Evolutionary conservation across 2,888 invertebrate species (phyloP).

Genomic region (Acleris holmiana): DNA sequence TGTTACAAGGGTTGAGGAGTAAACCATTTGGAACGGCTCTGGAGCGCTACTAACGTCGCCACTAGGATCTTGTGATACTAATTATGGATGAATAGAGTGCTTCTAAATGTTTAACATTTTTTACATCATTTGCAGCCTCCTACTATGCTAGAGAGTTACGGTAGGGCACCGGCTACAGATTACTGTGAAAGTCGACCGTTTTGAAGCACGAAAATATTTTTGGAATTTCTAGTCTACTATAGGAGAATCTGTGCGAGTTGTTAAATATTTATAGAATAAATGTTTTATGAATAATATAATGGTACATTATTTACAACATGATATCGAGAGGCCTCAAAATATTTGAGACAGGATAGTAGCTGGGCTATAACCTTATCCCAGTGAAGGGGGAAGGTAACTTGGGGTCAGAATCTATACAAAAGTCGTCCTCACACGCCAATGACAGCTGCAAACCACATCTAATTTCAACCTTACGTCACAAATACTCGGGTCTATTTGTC

Average conservation of each 20-base stretch:
- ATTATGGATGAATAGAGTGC: conserved; percentile 7
- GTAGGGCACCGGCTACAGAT: no score
- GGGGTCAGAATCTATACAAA: no score
- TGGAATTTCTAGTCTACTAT: conserved; percentile 50
- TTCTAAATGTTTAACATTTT: no score
- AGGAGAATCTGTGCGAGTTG: conserved; percentile 50
- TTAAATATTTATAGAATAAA: conserved; percentile 48
- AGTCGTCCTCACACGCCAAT: no score
- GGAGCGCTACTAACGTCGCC: not conserved
- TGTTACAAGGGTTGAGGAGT: conserved; percentile 19
- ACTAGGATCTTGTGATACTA: conserved; percentile 1
- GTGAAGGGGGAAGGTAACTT: no score
- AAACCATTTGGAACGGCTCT: conserved; percentile 6
- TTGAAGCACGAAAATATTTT: conserved; percentile 18
- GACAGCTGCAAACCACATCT: no score
- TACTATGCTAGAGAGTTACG: no score
- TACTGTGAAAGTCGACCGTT: no score
- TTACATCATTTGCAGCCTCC: no score
- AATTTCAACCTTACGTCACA: no score
- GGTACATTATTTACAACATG: conserved; percentile 2
- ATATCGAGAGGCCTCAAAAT: not conserved
- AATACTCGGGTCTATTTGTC: no score
- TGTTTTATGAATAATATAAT: conserved; percentile 23
- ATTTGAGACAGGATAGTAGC: not conserved
- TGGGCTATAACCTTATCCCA: no score